Base-by-base conservation (phyloP, 2,113 vertebrate genomes). In the Synchiropus splendidus region DNA sequence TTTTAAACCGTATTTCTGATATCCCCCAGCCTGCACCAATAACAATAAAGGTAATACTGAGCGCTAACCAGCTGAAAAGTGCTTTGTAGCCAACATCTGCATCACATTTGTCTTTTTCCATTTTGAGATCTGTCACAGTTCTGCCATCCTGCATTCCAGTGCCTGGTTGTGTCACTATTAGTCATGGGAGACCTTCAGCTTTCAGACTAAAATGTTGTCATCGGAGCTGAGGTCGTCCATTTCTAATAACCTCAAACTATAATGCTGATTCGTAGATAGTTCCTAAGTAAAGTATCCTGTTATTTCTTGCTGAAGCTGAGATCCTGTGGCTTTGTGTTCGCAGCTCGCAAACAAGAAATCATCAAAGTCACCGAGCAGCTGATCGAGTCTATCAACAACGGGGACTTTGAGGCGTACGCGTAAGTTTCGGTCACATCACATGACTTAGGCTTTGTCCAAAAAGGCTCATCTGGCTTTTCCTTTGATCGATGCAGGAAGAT, bases 401-500 rank as follows among this genome's bases (percentile, higher is more conserved):
- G 84, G 58, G 84, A 86, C 72, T 86, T 86, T 70, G 84, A 86
- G 49, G 61, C 78, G 31, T 86, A 85, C 14, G 80, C 81, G 84
- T 86, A 57, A 74, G 84, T 81, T 36, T 18, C 4, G 14, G 35
- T 31, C 21, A 27, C 21, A 8, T 27, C 4, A 27, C 21, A n/a
- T 3, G 13, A 9, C 33, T 15, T 21, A 13, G 4, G 10, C 14
- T 48, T 40, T 15, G 4, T 27, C n/a, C n/a, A n/a, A n/a, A n/a
- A n/a, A 16, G 10, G 2, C n/a, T 12, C 10, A 39, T 10, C 6
- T 16, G 10, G 45, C 5, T 36, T 17, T 16, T 6, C 2, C 6
- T 51, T n/a, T n/a, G 38, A 54, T 10, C 51, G 50, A 44, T n/a
- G n/a, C 78, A 98, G 94, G 64, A 98, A 98, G 78, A 95, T 98